phyloP scores from a whole-genome alignment of 2,888 invertebrate genomes.

The Brassicogethes aeneus region DNA sequence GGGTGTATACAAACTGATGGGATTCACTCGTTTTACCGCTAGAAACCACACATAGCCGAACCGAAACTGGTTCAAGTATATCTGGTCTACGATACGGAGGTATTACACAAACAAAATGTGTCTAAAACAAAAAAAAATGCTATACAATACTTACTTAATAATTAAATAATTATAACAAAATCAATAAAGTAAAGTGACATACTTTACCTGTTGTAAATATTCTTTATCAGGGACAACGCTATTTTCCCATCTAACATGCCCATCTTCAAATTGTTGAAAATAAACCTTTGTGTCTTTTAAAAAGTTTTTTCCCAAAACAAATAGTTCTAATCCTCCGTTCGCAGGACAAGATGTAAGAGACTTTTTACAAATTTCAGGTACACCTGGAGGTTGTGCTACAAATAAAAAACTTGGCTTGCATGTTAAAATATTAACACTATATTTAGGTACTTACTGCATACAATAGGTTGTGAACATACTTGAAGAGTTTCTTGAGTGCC shows the following conservation, averaged over 20 bases:
- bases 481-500: slow-evolving; percentile 77
- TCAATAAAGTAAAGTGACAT: too few relatives aligned
- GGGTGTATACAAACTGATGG: slow-evolving; percentile 75
- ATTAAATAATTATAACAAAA: not conserved
- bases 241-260: slow-evolving; percentile 64
- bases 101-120: slow-evolving; percentile 79
- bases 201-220: slow-evolving; percentile 69
- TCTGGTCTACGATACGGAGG: slow-evolving; percentile 66
- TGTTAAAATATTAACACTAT: too few relatives aligned
- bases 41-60: slow-evolving; percentile 71
- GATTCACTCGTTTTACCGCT: slow-evolving; percentile 82
- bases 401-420: too few relatives aligned
- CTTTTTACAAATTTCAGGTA: slow-evolving; percentile 87
- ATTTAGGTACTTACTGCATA: slow-evolving; percentile 68
- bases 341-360: slow-evolving; percentile 73
- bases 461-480: slow-evolving; percentile 83
- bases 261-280: slow-evolving; percentile 55
- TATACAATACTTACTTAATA: slow-evolving; percentile 4
- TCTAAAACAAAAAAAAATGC: slow-evolving; percentile 47
- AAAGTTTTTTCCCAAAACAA: slow-evolving; percentile 86
- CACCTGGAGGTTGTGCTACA: slow-evolving; percentile 83
- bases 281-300: slow-evolving; percentile 81
- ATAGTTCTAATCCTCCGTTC: slow-evolving; percentile 73
- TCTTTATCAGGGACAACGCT: slow-evolving; percentile 81
- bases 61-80: slow-evolving; percentile 59